Evolutionary conservation across 2,888 invertebrate species (phyloP).

Genomic region (Sarcophaga subvicina): DNA sequence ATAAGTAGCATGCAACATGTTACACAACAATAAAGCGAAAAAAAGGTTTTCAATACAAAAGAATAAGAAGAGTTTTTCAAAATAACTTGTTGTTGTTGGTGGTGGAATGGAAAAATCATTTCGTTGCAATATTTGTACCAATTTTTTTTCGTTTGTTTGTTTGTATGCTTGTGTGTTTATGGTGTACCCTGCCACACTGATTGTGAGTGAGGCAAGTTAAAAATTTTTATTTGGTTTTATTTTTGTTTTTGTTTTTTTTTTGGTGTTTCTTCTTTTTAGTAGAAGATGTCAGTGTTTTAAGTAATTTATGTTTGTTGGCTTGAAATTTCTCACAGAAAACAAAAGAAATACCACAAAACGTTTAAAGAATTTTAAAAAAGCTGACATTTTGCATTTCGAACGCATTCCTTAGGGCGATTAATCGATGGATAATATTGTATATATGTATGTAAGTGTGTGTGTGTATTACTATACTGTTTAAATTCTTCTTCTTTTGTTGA

Average conservation of each 20-base stretch:
- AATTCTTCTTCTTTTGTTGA: conserved; percentile 70
- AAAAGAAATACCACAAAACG: conserved; percentile 78
- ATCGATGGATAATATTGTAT: conserved; percentile 65
- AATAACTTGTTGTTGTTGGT: conserved; percentile 32
- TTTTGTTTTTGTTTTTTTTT: not conserved
- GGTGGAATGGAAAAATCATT: conserved; percentile 7
- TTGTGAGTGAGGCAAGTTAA: conserved; percentile 23
- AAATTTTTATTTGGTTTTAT: not conserved
- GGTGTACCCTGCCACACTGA: conserved; percentile 30
- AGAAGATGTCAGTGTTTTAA: conserved; percentile 63
- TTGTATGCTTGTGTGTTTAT: too few relatives aligned
- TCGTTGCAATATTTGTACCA: not conserved
- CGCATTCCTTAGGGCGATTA: conserved; percentile 79
- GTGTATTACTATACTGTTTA: conserved; percentile 67
- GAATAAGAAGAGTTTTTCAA: conserved; percentile 35
- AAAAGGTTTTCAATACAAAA: conserved; percentile 5
- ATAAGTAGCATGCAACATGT: conserved; percentile 69
- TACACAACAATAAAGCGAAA: conserved; percentile 48
- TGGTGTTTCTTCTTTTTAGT: conserved; percentile 20
- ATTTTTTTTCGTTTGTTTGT: not conserved
- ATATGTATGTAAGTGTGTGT: conserved; percentile 9
- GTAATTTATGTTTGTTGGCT: conserved; percentile 70
- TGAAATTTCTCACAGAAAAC: conserved; percentile 73
- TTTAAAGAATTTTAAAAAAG: conserved; percentile 76
- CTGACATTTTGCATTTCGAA: conserved; percentile 81